A percentile compares a stretch with the other conserved stretches of the same genome.
phyloP scores from a whole-genome alignment of 2,888 invertebrate species.

The Elaeidobius kamerunicus region DNA sequence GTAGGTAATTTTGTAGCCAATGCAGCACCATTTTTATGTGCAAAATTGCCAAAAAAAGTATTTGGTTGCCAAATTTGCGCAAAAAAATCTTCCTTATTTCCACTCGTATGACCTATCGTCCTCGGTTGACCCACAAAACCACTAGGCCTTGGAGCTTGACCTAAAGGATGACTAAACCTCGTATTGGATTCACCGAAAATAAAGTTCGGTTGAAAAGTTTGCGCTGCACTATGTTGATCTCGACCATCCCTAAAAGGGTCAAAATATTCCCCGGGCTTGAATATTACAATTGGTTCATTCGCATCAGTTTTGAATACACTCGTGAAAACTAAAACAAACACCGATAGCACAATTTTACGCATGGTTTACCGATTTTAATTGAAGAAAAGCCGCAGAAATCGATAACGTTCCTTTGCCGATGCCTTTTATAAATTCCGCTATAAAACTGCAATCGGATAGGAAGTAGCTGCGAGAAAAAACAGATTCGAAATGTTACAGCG shows the following conservation, averaged over 20 bases:
- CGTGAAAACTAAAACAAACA: not conserved
- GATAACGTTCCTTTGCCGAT: not conserved
- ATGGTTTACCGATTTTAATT: not conserved
- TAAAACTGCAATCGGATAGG: conserved; percentile 15
- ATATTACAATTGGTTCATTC: conserved; percentile 1
- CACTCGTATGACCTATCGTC: conserved; percentile 16
- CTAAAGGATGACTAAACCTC: conserved; percentile 1
- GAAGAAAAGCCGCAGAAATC: conserved; percentile 1
- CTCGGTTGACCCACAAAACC: conserved; percentile 1
- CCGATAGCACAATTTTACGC: not conserved
- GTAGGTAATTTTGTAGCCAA: not conserved
- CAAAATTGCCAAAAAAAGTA: conserved; percentile 7
- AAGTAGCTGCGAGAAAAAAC: conserved; percentile 18
- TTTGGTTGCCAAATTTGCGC: conserved; percentile 19
- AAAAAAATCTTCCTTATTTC: conserved; percentile 12
- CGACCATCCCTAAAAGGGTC: conserved; percentile 22
- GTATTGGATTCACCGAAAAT: conserved; percentile 1
- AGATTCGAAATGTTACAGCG: conserved; percentile 7
- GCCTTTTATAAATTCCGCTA: conserved; percentile 11
- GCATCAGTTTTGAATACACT: conserved; percentile 1
- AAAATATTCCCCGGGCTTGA: conserved; percentile 19
- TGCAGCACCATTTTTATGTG: not conserved
- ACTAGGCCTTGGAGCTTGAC: not conserved
- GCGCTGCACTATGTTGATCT: conserved; percentile 9
- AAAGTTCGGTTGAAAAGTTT: not conserved